A percentile compares a stretch with the other conserved stretches of the same genome.
Conservation (phyloP, 37 sponge, comb jelly and placozoan species). For the Ianthella basta region DNA sequence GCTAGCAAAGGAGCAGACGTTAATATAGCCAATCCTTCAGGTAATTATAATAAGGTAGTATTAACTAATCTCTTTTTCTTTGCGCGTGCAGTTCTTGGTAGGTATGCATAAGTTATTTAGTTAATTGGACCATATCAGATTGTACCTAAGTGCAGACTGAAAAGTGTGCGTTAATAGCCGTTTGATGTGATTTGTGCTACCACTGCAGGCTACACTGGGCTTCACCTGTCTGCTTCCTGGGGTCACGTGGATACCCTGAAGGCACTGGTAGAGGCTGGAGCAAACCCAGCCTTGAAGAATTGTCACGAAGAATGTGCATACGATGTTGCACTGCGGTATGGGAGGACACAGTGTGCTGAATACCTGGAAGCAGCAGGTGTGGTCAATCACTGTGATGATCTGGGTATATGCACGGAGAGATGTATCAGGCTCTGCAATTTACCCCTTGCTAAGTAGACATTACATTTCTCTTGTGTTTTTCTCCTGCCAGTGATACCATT, state of each 20-base stretch:
- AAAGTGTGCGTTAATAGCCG: no score
- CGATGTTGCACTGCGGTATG: conserved; percentile 70
- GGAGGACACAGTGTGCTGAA: conserved; percentile 50
- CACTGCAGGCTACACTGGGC: conserved; percentile 67
- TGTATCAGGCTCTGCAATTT: no score
- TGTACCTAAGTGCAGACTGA: no score
- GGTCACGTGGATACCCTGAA: conserved; percentile 67
- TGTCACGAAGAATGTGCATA: conserved; percentile 60
- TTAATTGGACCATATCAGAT: no score
- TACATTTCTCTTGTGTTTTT: no score
- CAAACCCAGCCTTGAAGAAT: conserved; percentile 36
- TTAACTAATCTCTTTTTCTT: no score
- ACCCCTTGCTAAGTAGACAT: no score
- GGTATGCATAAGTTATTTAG: no score
- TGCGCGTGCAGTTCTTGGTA: no score
- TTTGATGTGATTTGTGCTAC: neutral
- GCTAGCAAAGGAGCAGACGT: conserved; percentile 47
- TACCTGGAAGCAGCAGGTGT: conserved; percentile 66
- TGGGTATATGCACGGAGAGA: no score
- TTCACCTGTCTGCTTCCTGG: conserved; percentile 79
- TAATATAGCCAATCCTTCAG: conserved; percentile 53
- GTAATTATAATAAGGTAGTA: conserved; percentile 41
- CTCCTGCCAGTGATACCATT: no score
- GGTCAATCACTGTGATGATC: neutral
- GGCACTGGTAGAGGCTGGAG: conserved; percentile 62